Percentiles rank a stretch among this genome's conserved stretches.
Conservation (phyloP, 1,140 invertebrate genomes). For the Octopus bimaculoides region DNA sequence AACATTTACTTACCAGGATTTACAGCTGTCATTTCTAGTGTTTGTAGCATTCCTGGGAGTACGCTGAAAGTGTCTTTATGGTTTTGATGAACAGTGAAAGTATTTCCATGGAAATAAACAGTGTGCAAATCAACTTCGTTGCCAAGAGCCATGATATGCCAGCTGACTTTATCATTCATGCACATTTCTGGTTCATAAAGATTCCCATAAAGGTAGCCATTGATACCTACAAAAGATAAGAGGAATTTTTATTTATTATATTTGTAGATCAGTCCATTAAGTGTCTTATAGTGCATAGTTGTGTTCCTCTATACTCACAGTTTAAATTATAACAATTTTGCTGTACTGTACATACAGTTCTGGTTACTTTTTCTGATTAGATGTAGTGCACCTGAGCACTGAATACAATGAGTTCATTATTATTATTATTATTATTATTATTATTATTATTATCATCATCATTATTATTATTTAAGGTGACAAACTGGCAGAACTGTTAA, state of each 20-base stretch:
- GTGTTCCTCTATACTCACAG: background rate
- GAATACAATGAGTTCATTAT: too few relatives aligned
- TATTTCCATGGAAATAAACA: conserved; percentile 38
- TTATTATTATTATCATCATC: too few relatives aligned
- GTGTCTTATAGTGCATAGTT: background rate
- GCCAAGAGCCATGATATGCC: conserved; percentile 47
- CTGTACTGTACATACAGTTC: background rate
- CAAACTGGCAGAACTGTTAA: too few relatives aligned
- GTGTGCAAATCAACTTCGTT: conserved; percentile 39
- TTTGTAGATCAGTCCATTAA: background rate
- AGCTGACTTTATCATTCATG: conserved; percentile 36
- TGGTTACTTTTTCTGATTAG: background rate
- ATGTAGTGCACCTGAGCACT: too few relatives aligned
- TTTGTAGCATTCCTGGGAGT: conserved; percentile 40
- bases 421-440: too few relatives aligned
- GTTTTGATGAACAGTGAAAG: conserved; percentile 31
- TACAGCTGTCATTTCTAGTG: conserved; percentile 37
- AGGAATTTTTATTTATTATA: background rate
- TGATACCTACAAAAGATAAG: conserved; percentile 23
- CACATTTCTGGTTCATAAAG: conserved; percentile 41
- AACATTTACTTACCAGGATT: conserved; percentile 34
- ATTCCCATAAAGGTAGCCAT: conserved; percentile 46
- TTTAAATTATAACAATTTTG: background rate
- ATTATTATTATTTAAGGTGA: too few relatives aligned
- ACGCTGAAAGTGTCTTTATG: conserved; percentile 36